Conservation (phyloP, 1,140 invertebrate genomes). For the Nixonia krombeini region DNA sequence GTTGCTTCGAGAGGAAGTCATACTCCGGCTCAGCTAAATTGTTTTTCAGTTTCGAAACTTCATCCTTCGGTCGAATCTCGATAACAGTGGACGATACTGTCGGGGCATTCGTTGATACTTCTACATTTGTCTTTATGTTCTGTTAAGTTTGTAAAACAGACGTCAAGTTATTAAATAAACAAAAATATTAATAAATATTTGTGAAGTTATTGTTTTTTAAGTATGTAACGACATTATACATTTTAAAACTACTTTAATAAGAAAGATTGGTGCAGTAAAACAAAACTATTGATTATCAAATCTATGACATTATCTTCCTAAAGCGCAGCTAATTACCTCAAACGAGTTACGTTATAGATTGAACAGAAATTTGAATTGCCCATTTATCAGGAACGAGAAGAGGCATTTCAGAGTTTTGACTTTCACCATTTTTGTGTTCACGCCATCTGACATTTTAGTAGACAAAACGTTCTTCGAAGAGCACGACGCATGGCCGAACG, state of each 20-base stretch:
- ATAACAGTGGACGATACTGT: constrained; percentile 54
- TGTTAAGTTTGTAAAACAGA: not conserved
- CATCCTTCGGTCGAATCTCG: constrained; percentile 55
- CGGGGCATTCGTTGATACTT: constrained; percentile 51
- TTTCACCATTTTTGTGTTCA: not conserved
- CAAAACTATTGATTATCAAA: too few species aligned
- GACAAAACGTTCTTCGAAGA: not conserved
- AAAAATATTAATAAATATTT: too few species aligned
- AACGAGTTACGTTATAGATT: too few species aligned
- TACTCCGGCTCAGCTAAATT: constrained; percentile 85
- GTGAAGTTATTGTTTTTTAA: too few species aligned
- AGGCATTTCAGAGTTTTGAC: not conserved
- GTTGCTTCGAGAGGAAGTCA: constrained; percentile 85
- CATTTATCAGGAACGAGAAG: too few species aligned
- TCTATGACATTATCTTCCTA: too few species aligned
- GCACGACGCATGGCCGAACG: constrained; percentile 5
- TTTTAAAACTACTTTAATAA: too few species aligned
- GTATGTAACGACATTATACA: too few species aligned
- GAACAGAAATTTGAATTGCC: too few species aligned
- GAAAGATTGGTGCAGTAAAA: too few species aligned
- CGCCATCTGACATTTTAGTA: not conserved
- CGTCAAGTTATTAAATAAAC: too few species aligned
- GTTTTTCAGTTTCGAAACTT: constrained; percentile 73
- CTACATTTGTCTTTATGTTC: constrained; percentile 33
- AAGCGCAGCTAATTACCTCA: too few species aligned